phyloP scores from a whole-genome alignment of 2,888 invertebrate species.

The Orchestes rusci region DNA sequence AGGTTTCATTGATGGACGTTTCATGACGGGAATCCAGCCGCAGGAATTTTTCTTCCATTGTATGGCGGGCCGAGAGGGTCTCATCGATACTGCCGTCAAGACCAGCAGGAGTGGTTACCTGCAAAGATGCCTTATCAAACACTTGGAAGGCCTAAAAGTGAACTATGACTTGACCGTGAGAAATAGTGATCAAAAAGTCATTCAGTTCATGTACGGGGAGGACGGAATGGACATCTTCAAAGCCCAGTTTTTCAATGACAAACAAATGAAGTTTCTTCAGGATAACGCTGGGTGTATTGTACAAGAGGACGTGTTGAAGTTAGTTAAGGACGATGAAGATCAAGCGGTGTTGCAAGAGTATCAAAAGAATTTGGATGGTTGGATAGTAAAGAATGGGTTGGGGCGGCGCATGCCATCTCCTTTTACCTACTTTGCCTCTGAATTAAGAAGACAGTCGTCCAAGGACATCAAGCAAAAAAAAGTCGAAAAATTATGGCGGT shows the following conservation, averaged over 20 bases:
- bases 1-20: constrained; percentile 93
- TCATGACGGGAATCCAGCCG: constrained; percentile 93
- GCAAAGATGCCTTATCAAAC: constrained; percentile 91
- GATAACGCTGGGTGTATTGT: constrained; percentile 67
- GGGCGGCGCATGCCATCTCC: constrained; percentile 41
- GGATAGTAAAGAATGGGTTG: constrained; percentile 52
- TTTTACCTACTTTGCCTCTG: constrained; percentile 11
- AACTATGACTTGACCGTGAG: constrained; percentile 93
- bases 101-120: constrained; percentile 98
- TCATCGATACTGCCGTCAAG: constrained; percentile 99
- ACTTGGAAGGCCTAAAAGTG: constrained; percentile 90
- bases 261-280: constrained; percentile 74
- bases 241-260: constrained; percentile 71
- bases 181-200: constrained; percentile 86
- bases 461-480: constrained; percentile 11
- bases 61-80: constrained; percentile 99
- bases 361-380: constrained; percentile 40
- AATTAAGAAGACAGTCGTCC: constrained; percentile 4
- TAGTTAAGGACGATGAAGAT: constrained; percentile 52
- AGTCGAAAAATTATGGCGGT: constrained; percentile 16
- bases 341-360: constrained; percentile 36
- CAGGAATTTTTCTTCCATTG: constrained; percentile 99
- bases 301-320: constrained; percentile 50
- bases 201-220: constrained; percentile 92
- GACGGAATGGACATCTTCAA: constrained; percentile 88